Evolutionary conservation across 2,113 vertebrate genomes (phyloP), one percentile per base, ranked within the genome.

Genomic region (Butorides virescens): DNA sequence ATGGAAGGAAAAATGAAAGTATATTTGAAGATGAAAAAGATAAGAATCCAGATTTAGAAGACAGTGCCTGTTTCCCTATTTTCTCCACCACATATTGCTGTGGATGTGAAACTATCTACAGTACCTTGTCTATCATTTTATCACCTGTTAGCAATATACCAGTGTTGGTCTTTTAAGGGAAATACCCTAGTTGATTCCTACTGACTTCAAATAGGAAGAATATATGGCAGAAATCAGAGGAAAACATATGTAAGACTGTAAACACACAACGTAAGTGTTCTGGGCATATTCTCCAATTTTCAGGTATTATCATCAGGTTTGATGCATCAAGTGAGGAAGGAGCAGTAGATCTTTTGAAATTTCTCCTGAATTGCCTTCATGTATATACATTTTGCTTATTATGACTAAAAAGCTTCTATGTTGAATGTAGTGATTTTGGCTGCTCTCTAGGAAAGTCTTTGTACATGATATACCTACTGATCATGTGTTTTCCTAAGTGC

Each of bases 41-140:
- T 5, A 71, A 92, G 90, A 94, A 52, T 75, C 55, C 4, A 73
- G 79, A 65, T n/a, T 70, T 93, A 14, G 14, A 71, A 29, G 39
- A 36, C 46, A 77, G 59, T 59, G 44, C 70, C 63, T 71, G 37
- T 95, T 94, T 93, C 75, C 65, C 19, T 46, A 20, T 79, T 81
- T 93, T 91, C 80, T 95, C 84, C 88, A 50, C 59, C 2, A 5
- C 27, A 18, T 30, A 30, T 95, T 97, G 42, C 93, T 96, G 62
- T 78, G 53, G 62, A 23, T 47, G 25, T 39, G 10, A 91, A 81
- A 78, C 15, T 34, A 15, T 10, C 27, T 36, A 0, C 37, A 49
- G 2, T 44, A 39, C 26, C 30, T 52, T 49, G 10, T 17, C 30
- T 75, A 11, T 67, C 27, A 29, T 76, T 85, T 55, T 52, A 11